Conservation (phyloP, 2,888 invertebrate species). For the Leucozona laternaria region DNA sequence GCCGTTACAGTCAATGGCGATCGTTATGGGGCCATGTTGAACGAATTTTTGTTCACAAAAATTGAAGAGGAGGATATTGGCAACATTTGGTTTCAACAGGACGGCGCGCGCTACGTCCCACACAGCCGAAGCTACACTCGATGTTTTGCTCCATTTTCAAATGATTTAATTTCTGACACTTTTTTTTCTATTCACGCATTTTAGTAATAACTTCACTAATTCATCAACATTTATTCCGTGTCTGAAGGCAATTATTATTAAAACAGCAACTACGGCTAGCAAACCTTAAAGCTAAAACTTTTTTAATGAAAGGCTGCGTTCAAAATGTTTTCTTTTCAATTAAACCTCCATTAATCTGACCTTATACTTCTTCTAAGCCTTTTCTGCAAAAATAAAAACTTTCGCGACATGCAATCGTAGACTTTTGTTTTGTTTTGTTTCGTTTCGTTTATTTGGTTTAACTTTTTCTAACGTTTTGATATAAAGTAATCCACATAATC, state of each 20-base stretch:
- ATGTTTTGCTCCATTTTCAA: no score
- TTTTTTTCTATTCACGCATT: no score
- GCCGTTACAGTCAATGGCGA: no score
- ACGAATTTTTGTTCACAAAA: no score
- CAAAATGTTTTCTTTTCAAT: neutral
- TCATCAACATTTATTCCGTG: neutral
- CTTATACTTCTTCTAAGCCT: neutral
- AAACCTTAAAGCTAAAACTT: neutral
- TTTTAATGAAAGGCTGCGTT: neutral
- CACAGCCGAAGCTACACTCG: no score
- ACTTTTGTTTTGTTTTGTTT: neutral
- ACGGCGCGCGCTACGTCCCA: no score
- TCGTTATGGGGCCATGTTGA: no score
- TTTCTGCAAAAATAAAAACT: neutral
- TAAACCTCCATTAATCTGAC: neutral
- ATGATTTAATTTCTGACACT: no score
- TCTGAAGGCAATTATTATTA: neutral
- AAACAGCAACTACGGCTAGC: neutral
- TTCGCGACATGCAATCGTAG: neutral
- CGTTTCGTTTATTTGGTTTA: neutral
- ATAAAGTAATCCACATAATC: constrained; percentile 1
- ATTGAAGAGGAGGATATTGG: no score
- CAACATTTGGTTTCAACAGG: no score
- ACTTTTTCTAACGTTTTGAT: neutral
- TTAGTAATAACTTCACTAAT: neutral